Base-by-base conservation (phyloP, 2,888 invertebrate species). In the Aphidoletes aphidimyza region DNA sequence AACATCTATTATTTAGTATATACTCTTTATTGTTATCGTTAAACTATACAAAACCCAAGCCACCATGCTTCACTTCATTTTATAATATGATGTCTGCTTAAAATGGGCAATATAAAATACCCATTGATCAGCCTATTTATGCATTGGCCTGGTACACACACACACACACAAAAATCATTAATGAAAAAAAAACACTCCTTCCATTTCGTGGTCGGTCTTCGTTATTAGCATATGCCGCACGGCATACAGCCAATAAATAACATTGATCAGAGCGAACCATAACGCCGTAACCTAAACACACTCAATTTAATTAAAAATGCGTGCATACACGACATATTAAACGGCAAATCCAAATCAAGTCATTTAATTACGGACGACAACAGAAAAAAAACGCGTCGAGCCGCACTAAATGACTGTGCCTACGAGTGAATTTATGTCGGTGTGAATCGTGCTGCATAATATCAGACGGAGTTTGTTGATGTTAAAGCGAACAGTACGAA, bases 251-350 rank as follows among this genome's bases (percentile, higher is more conserved):
- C 34, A 0, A 69, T 69, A 30, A 69, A 69, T 69, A 30, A 69
- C 26, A 69, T 54, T 26, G 54, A 22, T 54, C 54, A 26, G 26
- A 54, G 54, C 3, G 54, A 54, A 26, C 6, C 6, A 42, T 6
- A 54, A 11, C 54, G 26, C 69, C 34, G 14, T 30, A 30, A 69
- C 34, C 69, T 3, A 69, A 69, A 69, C 69, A n/a, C n/a, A 69
- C 69, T 69, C 69, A 69, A 30, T 30, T 69, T 69, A 69, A 69
- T 69, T 69, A 69, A 69, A 69, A 69, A 69, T 69, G 69, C 69
- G 30, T 69, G 69, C 69, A 69, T 69, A n/a, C 3, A 11, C 69
- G 69, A 14, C 34, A 69, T 14, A 30, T 30, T 69, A 30, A 30
- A 69, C 69, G 69, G 69, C 69, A 69, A 69, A 69, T 69, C 69